phyloP scores from a whole-genome alignment of 2,888 invertebrate genomes.

The Mesorhabditis belari region DNA sequence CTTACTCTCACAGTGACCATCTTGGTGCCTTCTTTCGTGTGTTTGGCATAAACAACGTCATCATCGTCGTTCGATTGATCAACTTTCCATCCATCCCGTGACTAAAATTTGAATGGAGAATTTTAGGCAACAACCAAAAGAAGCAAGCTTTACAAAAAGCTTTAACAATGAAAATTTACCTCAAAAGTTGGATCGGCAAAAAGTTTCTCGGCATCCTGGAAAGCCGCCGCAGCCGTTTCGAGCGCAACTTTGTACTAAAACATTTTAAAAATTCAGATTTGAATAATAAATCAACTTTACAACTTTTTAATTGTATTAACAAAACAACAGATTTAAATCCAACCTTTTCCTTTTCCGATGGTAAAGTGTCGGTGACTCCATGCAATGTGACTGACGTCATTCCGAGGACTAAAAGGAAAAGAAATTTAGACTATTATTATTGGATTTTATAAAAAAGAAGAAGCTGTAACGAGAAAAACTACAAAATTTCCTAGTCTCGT shows the following conservation, averaged over 20 bases:
- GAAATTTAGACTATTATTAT: too few relatives aligned
- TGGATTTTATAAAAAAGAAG: background rate
- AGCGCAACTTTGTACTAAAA: slow-evolving; percentile 23
- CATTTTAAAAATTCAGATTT: background rate
- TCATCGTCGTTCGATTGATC: slow-evolving; percentile 17
- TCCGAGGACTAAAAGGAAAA: slow-evolving; percentile 1
- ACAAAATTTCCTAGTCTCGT: background rate
- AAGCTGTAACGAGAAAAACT: background rate
- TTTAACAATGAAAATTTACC: slow-evolving; percentile 5
- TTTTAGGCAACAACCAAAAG: background rate
- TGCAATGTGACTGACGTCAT: slow-evolving; percentile 18
- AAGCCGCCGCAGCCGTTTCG: slow-evolving; percentile 17
- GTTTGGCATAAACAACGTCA: slow-evolving; percentile 26
- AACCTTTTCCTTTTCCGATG: slow-evolving; percentile 16
- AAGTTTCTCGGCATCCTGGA: slow-evolving; percentile 21
- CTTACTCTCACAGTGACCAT: slow-evolving; percentile 27
- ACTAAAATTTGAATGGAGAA: background rate
- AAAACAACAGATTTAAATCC: background rate
- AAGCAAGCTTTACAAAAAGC: background rate
- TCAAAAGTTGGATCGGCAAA: slow-evolving; percentile 20
- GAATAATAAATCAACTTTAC: background rate
- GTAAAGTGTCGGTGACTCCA: slow-evolving; percentile 17
- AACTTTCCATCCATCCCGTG: background rate
- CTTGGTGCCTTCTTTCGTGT: slow-evolving; percentile 16
- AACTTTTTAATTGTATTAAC: background rate